Conservation (phyloP, 1,140 invertebrate genomes). For the Bombus pascuorum region DNA sequence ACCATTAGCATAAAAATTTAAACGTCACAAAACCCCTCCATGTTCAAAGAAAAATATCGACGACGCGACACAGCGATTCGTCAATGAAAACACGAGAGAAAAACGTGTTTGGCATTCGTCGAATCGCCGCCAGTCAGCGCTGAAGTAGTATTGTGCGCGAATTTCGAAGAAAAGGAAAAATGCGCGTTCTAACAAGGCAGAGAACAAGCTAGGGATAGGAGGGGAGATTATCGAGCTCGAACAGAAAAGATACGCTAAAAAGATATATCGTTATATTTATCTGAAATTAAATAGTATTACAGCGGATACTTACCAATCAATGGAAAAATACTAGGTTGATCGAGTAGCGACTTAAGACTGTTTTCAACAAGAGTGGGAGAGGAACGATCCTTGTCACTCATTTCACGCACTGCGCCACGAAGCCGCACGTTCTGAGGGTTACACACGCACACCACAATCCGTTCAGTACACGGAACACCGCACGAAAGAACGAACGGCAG, state of each 20-base stretch:
- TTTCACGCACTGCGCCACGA: slow-evolving; percentile 82
- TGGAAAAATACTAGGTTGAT: slow-evolving; percentile 90
- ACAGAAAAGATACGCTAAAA: not conserved
- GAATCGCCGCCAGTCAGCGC: slow-evolving; percentile 62
- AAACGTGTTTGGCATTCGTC: slow-evolving; percentile 15
- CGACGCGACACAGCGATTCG: not conserved
- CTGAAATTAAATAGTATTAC: not conserved
- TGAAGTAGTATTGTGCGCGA: slow-evolving; percentile 63
- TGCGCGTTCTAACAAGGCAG: slow-evolving; percentile 13
- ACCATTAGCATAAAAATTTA: not conserved
- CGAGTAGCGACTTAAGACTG: slow-evolving; percentile 89
- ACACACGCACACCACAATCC: slow-evolving; percentile 61
- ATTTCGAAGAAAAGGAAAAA: slow-evolving; percentile 54
- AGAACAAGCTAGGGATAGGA: not conserved
- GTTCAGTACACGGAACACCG: slow-evolving; percentile 47
- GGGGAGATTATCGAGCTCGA: slow-evolving; percentile 19
- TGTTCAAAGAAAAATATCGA: slow-evolving; percentile 7
- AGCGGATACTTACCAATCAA: slow-evolving; percentile 87
- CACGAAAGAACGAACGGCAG: slow-evolving; percentile 28
- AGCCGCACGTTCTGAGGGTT: slow-evolving; percentile 58
- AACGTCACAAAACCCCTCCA: slow-evolving; percentile 3
- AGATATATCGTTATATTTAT: not conserved
- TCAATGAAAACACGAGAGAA: not conserved
- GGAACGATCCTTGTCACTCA: slow-evolving; percentile 91
- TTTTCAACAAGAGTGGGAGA: slow-evolving; percentile 90